phyloP scores from a whole-genome alignment of 2,797 vertebrate genomes.

The Hippoglossus hippoglossus region DNA sequence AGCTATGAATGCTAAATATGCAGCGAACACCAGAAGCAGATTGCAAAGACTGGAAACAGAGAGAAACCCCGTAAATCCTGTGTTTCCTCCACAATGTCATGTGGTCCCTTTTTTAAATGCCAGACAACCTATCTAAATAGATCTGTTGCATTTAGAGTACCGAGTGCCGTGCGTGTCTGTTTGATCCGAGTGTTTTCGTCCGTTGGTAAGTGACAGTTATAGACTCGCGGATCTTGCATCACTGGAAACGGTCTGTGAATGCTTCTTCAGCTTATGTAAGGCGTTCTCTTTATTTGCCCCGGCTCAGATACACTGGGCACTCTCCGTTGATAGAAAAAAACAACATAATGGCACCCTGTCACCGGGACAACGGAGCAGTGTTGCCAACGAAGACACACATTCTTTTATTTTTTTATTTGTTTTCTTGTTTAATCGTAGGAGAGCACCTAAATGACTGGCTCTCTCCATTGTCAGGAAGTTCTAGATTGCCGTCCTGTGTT shows the following conservation, averaged over 20 bases:
- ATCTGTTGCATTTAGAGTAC: background rate
- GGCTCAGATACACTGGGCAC: slow-evolving; percentile 1
- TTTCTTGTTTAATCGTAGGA: background rate
- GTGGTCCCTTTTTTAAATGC: no score
- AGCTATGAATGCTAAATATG: background rate
- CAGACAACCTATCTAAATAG: background rate
- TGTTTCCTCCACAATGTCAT: background rate
- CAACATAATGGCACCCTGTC: slow-evolving; percentile 25
- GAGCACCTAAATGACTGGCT: background rate
- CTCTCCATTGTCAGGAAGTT: slow-evolving; percentile 9
- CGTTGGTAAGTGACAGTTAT: slow-evolving; percentile 28
- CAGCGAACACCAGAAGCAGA: no score
- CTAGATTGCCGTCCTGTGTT: slow-evolving; percentile 24
- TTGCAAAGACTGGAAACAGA: no score
- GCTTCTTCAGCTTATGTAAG: slow-evolving; percentile 20
- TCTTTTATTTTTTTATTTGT: background rate
- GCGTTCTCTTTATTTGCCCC: slow-evolving; percentile 3
- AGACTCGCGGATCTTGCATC: slow-evolving; percentile 14
- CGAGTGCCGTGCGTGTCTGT: no score
- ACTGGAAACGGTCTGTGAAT: background rate
- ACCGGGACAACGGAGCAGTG: slow-evolving; percentile 2
- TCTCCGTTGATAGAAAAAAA: slow-evolving; percentile 11
- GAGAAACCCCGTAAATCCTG: background rate
- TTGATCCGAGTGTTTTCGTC: slow-evolving; percentile 23
- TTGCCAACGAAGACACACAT: slow-evolving; percentile 8